Percentiles rank a stretch among this genome's conserved stretches.
These are phyloP conservation scores for Aythya fuligula DNA, from an alignment of 2,797 vertebrate genomes.

Conservation along the genomic window DNA sequence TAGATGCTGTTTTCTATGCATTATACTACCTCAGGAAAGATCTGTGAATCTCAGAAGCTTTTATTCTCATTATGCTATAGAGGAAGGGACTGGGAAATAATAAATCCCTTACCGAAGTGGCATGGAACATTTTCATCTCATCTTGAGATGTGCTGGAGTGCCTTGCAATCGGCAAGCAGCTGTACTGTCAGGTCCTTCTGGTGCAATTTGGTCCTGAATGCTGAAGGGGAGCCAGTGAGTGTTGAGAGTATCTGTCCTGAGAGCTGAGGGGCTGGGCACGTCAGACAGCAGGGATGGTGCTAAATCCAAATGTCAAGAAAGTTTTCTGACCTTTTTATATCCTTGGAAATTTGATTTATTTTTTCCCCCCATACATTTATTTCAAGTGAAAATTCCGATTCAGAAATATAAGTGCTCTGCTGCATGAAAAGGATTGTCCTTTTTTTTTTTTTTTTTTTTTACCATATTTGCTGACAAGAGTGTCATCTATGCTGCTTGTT, in stretches of 20 bases:
- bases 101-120: constrained; percentile 55
- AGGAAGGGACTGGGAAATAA: constrained; percentile 63
- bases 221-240: constrained; percentile 55
- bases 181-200: constrained; percentile 40
- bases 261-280: neutral
- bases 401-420: neutral
- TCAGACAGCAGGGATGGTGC: neutral
- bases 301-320: neutral
- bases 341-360: neutral
- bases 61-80: constrained; percentile 73
- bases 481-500: neutral
- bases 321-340: neutral
- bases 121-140: constrained; percentile 68
- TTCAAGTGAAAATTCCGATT: neutral
- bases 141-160: constrained; percentile 70
- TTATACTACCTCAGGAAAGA: constrained; percentile 63
- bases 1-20: constrained; percentile 50
- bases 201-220: constrained; percentile 60
- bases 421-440: neutral
- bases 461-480: neutral
- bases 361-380: neutral
- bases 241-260: neutral
- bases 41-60: constrained; percentile 63
- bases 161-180: constrained; percentile 67
- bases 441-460: neutral